A percentile compares a stretch with the other conserved stretches of the same genome.
Conservation (phyloP, 1,140 invertebrate species). For the Diploscapter pachys region DNA sequence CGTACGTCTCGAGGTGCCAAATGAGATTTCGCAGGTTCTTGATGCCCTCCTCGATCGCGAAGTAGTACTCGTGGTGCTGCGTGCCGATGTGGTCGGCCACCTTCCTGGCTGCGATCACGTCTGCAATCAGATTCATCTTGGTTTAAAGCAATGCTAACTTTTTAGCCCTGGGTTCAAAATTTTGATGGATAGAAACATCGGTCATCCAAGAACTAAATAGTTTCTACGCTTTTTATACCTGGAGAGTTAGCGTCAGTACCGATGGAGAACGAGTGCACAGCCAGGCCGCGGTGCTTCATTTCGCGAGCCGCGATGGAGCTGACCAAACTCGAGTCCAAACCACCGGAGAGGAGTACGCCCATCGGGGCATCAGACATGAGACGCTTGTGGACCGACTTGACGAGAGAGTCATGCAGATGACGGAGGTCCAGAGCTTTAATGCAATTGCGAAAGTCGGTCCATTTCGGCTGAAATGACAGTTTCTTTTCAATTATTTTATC, state of each 20-base stretch:
- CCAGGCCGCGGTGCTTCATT: slow-evolving; percentile 41
- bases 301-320: slow-evolving; percentile 54
- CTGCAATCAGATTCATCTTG: slow-evolving; percentile 1
- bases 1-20: slow-evolving; percentile 58
- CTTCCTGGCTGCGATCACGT: slow-evolving; percentile 53
- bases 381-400: slow-evolving; percentile 50
- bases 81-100: slow-evolving; percentile 54
- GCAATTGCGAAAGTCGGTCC: slow-evolving; percentile 41
- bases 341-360: slow-evolving; percentile 55
- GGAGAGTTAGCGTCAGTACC: slow-evolving; percentile 52
- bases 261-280: slow-evolving; percentile 53
- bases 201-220: no score
- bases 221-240: no score
- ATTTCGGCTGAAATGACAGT: slow-evolving; percentile 40
- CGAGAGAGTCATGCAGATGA: slow-evolving; percentile 42
- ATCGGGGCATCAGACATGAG: slow-evolving; percentile 58
- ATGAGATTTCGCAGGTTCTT: slow-evolving; percentile 46
- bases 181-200: no score
- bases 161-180: no score
- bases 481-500: no score
- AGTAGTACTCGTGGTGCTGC: slow-evolving; percentile 55
- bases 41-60: slow-evolving; percentile 52
- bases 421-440: slow-evolving; percentile 37
- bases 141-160: no score
- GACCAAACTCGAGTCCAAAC: slow-evolving; percentile 56